These are phyloP conservation scores for Dinomys branickii DNA, from an alignment of 2,113 vertebrate genomes.

Conservation along the genomic window DNA sequence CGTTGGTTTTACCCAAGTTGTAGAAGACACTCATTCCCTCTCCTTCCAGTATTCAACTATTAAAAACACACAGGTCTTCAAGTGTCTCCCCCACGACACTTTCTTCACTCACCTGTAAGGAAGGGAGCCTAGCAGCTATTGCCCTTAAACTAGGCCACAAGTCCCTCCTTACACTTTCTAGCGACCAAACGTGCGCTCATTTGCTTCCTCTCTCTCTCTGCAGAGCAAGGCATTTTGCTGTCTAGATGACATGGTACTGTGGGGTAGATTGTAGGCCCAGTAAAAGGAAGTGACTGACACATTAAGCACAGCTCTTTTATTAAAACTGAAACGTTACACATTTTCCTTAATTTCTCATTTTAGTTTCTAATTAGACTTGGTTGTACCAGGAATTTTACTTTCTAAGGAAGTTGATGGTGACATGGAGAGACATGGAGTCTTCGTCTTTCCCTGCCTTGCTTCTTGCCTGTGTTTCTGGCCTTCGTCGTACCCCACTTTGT, in stretches of 20 bases:
- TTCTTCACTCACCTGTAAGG: neutral
- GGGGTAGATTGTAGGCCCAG: neutral
- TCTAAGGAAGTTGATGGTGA: neutral
- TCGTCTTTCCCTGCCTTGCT: neutral
- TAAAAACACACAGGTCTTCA: neutral
- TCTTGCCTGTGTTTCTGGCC: neutral
- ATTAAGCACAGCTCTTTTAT: neutral
- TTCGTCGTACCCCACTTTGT: constrained; percentile 7
- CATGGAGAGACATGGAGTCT: neutral
- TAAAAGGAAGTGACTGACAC: neutral
- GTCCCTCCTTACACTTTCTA: neutral
- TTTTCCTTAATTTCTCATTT: neutral
- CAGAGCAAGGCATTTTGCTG: neutral
- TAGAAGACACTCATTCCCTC: neutral
- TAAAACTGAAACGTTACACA: neutral
- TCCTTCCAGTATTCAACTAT: neutral
- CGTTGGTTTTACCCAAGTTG: neutral
- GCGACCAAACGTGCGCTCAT: neutral
- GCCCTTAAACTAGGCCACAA: neutral
- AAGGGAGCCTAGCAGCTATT: constrained; percentile 14
- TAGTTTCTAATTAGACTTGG: neutral
- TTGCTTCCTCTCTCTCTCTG: neutral
- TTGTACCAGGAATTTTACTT: constrained; percentile 31
- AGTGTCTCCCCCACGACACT: neutral
- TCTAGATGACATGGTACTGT: neutral